Conservation (phyloP, 2,888 invertebrate species). For the Schizaphis graminum region DNA sequence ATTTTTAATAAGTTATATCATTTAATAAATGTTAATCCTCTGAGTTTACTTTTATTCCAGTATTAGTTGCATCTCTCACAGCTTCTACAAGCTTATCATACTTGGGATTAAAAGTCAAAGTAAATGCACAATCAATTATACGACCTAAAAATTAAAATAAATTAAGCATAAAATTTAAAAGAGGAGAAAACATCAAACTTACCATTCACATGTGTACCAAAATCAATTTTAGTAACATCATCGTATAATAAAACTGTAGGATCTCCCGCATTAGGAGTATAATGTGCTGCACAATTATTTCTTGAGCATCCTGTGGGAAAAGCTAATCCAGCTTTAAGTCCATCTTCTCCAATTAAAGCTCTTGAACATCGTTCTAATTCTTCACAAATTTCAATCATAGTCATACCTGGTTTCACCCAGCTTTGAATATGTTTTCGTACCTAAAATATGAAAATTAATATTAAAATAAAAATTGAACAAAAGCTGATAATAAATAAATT, state of each 20-base stretch:
- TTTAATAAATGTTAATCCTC: not conserved
- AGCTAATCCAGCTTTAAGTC: slow-evolving; percentile 91
- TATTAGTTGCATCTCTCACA: slow-evolving; percentile 98
- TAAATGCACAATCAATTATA: slow-evolving; percentile 99
- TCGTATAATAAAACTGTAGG: slow-evolving; percentile 93
- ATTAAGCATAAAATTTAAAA: not conserved
- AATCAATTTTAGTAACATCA: slow-evolving; percentile 99
- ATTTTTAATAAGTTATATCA: not conserved
- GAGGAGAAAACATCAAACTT: slow-evolving; percentile 59
- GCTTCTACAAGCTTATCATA: slow-evolving; percentile 95
- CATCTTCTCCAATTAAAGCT: slow-evolving; percentile 93
- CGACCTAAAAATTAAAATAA: slow-evolving; percentile 73
- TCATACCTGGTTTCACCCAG: slow-evolving; percentile 98
- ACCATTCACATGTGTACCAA: slow-evolving; percentile 98
- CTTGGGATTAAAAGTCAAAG: slow-evolving; percentile 94
- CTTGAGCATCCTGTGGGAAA: slow-evolving; percentile 99
- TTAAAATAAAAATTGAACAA: not conserved
- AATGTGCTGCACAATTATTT: slow-evolving; percentile 99
- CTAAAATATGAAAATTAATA: slow-evolving; percentile 71
- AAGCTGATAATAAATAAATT: slow-evolving; percentile 40
- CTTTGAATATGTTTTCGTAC: slow-evolving; percentile 92
- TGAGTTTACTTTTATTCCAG: slow-evolving; percentile 83
- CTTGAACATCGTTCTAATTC: slow-evolving; percentile 94
- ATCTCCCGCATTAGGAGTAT: slow-evolving; percentile 99
- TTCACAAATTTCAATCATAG: slow-evolving; percentile 98